phyloP scores from a whole-genome alignment of 2,888 invertebrate genomes.

The Halocaridina rubra region DNA sequence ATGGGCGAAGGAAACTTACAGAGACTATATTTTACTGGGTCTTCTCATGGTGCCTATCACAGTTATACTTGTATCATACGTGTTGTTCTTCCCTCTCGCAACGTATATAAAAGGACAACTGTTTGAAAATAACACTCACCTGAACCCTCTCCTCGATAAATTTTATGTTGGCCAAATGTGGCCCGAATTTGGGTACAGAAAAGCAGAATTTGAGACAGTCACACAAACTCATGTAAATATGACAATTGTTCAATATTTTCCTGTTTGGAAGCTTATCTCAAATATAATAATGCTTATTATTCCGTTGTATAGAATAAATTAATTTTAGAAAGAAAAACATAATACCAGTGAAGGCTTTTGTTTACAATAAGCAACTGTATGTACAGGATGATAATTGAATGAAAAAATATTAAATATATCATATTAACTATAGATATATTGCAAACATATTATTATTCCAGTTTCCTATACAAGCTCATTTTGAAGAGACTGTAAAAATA shows the following conservation, averaged over 20 bases:
- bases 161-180: constrained; percentile 54
- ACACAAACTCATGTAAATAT: neutral
- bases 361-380: no score
- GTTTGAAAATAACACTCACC: constrained; percentile 14
- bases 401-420: no score
- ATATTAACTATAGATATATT: no score
- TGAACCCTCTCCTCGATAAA: constrained; percentile 32
- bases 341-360: no score
- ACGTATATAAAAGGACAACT: constrained; percentile 39
- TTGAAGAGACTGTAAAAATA: neutral
- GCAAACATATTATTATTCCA: neutral
- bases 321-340: no score
- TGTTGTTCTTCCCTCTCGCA: constrained; percentile 55
- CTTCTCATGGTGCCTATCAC: constrained; percentile 1
- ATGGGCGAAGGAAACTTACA: neutral
- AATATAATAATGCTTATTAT: no score
- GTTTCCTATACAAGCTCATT: neutral
- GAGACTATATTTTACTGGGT: neutral
- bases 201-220: neutral
- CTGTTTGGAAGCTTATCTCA: no score
- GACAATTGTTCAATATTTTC: no score
- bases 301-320: no score
- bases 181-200: constrained; percentile 58
- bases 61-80: constrained; percentile 37
- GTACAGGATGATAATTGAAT: no score